Base-by-base conservation (phyloP, 2,113 vertebrate species). In the Siniperca knerii region DNA sequence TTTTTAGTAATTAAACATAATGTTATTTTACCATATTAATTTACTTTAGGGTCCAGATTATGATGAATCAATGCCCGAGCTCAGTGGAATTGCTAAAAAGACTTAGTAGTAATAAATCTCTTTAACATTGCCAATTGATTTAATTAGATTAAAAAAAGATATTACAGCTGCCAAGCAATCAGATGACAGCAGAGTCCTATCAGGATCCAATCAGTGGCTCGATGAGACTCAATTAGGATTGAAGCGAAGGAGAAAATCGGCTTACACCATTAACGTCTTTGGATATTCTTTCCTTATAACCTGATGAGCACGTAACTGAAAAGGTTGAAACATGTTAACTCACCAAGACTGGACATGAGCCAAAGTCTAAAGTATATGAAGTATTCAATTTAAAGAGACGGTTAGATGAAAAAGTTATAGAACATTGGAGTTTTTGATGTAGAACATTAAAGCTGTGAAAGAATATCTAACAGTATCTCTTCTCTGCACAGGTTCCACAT, bases 121-220 rank as follows among this genome's bases (percentile, higher is more conserved):
- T 87, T 75, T 74, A 78, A 88, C 81, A 70, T 83, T 84, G 69
- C 65, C 69, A 54, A 86, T 90, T 92, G 81, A 88, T 93, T 87
- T 82, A 89, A 92, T 90, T 88, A 86, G 89, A 92, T 91, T 81
- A 75, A 73, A 85, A 83, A 71, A 76, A 88, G 29, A 88, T 90
- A 92, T 89, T 87, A 90, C 54, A 83, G 70, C 83, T 82, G 80
- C 83, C 54, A 77, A 84, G 87, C 78, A 90, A 90, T 91, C 82
- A 92, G 83, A 78, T 85, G 87, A 91, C 3, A 9, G 76, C 46
- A 67, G 12, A 54, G 62, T 81, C 73, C 75, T 90, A 93, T 92
- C 93, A 90, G 57, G 86, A 90, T 90, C 85, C 88, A 92, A 93
- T 94, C 93, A 91, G 82, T 62, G 68, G 80, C 92, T 90, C n/a